Evolutionary conservation across 2,113 vertebrate species (phyloP), one percentile per base, ranked within the genome.

Genomic region (Lepus timidus): DNA sequence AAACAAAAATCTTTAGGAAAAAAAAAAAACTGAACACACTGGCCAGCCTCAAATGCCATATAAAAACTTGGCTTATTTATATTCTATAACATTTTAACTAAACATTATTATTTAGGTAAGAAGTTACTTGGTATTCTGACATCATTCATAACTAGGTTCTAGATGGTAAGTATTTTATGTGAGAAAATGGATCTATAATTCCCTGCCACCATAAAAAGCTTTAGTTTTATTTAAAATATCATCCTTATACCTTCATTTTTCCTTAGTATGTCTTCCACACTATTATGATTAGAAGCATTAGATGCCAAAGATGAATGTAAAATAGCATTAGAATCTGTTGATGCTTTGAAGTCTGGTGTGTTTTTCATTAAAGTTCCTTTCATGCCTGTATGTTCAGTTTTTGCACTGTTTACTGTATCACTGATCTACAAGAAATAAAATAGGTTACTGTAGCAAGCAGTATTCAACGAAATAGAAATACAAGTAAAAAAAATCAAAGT

Each of bases 321-420:
- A 96, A 96, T 88, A 93, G 97, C 97, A 97, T 97, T 98, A 95
- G 97, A 95, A 67, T 98, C 98, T 95, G 95, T 95, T 65, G 97
- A 93, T 95, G 95, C 96, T 96, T 96, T 96, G 73, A 96, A 95
- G 95, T 98, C 97, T 88, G 96, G 9, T 52, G 97, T 97, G 90
- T 96, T 98, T 98, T 97, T 98, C 86, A 87, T 81, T 94, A 96
- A 4, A 85, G 96, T 68, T 81, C 98, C 98, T 94, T 98, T 98
- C 92, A 95, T 49, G 86, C 95, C 88, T 91, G 96, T 95, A 76
- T 97, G 97, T 82, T 98, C 98, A 96, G 96, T 81, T 94, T 98
- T 98, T 96, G 97, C 67, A 96, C 96, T 96, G 87, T 98, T 98
- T 92, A 96, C 96, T 97, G 97, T 98, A 96, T 98, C 98, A 95